Evolutionary conservation across 2,888 invertebrate species (phyloP), one percentile per base, ranked within the genome.

Genomic region (Tachina grossa): DNA sequence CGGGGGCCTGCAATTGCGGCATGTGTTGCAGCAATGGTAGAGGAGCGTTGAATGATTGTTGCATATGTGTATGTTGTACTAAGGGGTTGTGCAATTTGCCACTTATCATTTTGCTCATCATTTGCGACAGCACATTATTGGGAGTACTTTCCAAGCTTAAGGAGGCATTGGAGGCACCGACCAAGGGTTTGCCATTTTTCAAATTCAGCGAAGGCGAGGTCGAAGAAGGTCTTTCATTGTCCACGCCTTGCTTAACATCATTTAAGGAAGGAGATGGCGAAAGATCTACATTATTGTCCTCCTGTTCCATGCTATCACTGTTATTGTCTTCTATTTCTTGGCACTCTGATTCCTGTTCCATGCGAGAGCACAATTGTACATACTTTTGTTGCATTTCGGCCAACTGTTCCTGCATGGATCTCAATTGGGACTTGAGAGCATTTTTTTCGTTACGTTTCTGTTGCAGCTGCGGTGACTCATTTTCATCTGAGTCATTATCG

Each of bases 321-420:
- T 95, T 95, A 86, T 94, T 94, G 91, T 96, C 96, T 88, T 96
- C 96, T 65, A 95, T 94, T 90, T 96, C 96, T 88, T 95, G 95
- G 88, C 96, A 95, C 89, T 96, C 96, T 0, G 96, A 95, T 87
- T 95, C 95, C 89, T 96, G 96, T 89, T 97, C 97, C 95, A 97
- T 97, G 88, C 97, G 94, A 90, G 96, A 97, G 92, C 97, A 97
- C 89, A 98, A 93, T 93, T 97, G 97, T 91, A 96, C 95, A 93
- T 98, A 98, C 92, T 97, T 96, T 91, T 97, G 97, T 93, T 97
- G 97, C 96, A 98, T 97, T 91, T 96, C 96, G 13, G 97, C 97
- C 83, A 98, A 93, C 93, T 98, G 97, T 90, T 97, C 97, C 93
- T 97, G 97, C 95, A 98, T 95, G 83, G 96, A 96, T 89, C 97